Conservation (phyloP, 2,888 invertebrate species). For the Drosophila parthenogenetica region DNA sequence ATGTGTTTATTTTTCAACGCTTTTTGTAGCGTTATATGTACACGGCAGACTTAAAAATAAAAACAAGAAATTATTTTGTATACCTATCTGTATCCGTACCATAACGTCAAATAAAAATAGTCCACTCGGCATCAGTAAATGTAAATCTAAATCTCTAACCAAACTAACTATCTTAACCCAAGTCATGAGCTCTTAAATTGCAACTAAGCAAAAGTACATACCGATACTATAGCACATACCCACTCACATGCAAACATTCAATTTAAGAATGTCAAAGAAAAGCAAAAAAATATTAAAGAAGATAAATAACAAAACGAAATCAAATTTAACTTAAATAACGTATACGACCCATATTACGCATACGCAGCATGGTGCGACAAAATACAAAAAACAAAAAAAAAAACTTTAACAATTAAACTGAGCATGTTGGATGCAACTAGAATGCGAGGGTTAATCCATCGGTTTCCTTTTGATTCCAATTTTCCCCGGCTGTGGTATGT, state of each 20-base stretch:
- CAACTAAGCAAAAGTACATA: constrained; percentile 56
- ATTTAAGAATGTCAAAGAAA: constrained; percentile 16
- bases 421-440: constrained; percentile 31
- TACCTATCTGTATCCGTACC: constrained; percentile 36
- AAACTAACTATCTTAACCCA: constrained; percentile 46
- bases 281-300: not conserved
- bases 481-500: constrained; percentile 42
- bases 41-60: constrained; percentile 46
- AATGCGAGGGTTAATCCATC: constrained; percentile 13
- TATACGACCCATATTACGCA: constrained; percentile 28
- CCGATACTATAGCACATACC: constrained; percentile 9
- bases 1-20: constrained; percentile 29
- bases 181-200: constrained; percentile 39
- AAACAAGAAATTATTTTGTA: not conserved
- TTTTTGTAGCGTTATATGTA: constrained; percentile 43
- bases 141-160: constrained; percentile 24
- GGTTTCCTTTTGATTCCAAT: not conserved
- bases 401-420: not conserved
- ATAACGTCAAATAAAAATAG: constrained; percentile 37
- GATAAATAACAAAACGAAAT: not conserved
- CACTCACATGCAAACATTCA: constrained; percentile 15
- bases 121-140: constrained; percentile 52
- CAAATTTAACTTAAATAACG: constrained; percentile 1
- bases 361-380: constrained; percentile 42
- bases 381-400: not conserved